Evolutionary conservation across 2,113 vertebrate species (phyloP).

Genomic region (Ctenodactylus gundi): DNA sequence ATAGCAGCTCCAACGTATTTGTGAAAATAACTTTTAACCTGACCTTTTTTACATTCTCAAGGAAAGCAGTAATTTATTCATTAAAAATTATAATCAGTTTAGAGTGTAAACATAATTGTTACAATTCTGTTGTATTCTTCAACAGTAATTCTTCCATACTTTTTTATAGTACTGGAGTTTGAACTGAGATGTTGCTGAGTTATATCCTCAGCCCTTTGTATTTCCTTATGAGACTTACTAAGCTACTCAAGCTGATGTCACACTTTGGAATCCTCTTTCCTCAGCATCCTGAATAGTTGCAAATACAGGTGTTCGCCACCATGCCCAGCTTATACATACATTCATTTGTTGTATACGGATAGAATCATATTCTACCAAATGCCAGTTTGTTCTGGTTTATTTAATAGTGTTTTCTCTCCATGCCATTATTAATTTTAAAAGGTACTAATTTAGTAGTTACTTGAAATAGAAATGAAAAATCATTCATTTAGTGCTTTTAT

Average conservation of each 20-base stretch:
- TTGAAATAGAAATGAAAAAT: neutral
- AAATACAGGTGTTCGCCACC: neutral
- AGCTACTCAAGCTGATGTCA: neutral
- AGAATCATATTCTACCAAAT: neutral
- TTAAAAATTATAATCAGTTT: constrained; percentile 2
- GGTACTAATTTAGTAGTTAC: neutral
- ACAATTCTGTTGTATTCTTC: neutral
- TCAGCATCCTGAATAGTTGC: neutral
- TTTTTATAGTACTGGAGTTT: neutral
- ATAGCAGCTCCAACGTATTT: neutral
- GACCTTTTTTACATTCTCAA: neutral
- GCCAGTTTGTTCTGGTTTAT: neutral
- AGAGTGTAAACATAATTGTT: neutral
- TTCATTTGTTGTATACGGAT: neutral
- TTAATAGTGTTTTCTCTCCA: neutral
- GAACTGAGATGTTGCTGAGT: neutral
- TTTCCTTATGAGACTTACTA: neutral
- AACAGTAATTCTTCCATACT: neutral
- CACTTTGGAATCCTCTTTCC: neutral
- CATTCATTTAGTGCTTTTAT: constrained; percentile 10
- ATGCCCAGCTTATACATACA: neutral
- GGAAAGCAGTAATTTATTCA: neutral
- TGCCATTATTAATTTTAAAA: neutral
- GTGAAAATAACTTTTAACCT: neutral
- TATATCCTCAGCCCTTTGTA: neutral